A percentile compares a stretch with the other conserved stretches of the same genome.
phyloP scores from a whole-genome alignment of 1,140 invertebrate genomes.

The Schlechtendalia chinensis region DNA sequence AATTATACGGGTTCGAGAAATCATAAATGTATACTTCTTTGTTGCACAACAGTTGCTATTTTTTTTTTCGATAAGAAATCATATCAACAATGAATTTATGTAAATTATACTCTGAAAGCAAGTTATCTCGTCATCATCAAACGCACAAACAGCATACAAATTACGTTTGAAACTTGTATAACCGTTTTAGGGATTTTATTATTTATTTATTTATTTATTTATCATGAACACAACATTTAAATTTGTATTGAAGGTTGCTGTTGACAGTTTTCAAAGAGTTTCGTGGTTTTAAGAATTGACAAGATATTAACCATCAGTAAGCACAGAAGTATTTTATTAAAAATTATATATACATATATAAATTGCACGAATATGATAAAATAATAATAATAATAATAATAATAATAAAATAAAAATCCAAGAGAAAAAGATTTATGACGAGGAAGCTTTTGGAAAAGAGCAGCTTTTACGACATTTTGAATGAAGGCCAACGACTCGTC shows the following conservation, averaged over 20 bases:
- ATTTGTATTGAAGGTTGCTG: constrained; percentile 15
- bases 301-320: constrained; percentile 18
- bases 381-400: constrained; percentile 10
- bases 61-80: constrained; percentile 19
- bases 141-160: constrained; percentile 3
- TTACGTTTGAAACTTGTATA: constrained; percentile 5
- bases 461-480: constrained; percentile 44
- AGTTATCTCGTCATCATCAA: constrained; percentile 9
- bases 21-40: background rate
- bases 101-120: background rate
- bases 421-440: constrained; percentile 31
- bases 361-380: background rate
- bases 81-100: background rate
- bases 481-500: constrained; percentile 27
- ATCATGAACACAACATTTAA: constrained; percentile 21
- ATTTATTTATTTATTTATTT: constrained; percentile 31
- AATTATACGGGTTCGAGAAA: background rate
- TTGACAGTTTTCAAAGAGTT: constrained; percentile 31
- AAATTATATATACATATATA: background rate
- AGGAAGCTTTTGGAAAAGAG: constrained; percentile 38
- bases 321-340: constrained; percentile 8
- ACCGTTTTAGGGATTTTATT: constrained; percentile 1
- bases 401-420: constrained; percentile 14
- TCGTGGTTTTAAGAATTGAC: constrained; percentile 2
- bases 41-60: constrained; percentile 2